phyloP scores from a whole-genome alignment of 2,797 vertebrate genomes.

The Propithecus deckenii region DNA sequence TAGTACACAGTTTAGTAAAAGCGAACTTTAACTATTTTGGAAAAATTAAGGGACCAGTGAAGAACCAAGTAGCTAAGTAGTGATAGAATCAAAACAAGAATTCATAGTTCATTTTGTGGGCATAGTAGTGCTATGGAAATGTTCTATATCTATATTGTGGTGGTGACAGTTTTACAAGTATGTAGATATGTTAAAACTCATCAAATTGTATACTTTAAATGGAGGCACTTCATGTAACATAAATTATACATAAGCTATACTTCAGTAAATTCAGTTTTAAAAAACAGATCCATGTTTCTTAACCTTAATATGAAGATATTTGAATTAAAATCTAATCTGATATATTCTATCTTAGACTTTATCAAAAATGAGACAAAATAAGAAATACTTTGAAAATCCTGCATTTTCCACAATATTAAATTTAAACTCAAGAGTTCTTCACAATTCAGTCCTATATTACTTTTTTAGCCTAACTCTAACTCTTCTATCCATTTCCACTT shows the following conservation, averaged over 20 bases:
- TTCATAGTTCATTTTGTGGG: not conserved
- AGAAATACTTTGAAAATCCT: not conserved
- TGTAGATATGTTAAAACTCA: not conserved
- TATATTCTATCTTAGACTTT: not conserved
- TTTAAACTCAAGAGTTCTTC: not conserved
- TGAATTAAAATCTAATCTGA: slow-evolving; percentile 29
- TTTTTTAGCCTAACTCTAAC: not conserved
- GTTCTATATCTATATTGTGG: not conserved
- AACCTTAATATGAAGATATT: not conserved
- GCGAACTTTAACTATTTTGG: not conserved
- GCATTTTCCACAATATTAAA: not conserved
- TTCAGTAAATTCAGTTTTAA: not conserved
- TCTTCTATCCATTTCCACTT: not conserved
- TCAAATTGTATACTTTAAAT: not conserved
- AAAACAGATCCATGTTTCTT: not conserved
- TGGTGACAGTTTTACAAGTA: not conserved
- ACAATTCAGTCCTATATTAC: not conserved
- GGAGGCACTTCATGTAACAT: not conserved
- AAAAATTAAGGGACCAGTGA: not conserved
- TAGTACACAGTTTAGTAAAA: not conserved
- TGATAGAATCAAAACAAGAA: not conserved
- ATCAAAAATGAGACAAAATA: not conserved
- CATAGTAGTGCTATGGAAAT: not conserved
- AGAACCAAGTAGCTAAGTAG: not conserved
- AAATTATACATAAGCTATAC: not conserved